These are phyloP conservation scores for Penaeus japonicus DNA, from an alignment of 1,140 invertebrate genomes.

Conservation along the genomic window DNA sequence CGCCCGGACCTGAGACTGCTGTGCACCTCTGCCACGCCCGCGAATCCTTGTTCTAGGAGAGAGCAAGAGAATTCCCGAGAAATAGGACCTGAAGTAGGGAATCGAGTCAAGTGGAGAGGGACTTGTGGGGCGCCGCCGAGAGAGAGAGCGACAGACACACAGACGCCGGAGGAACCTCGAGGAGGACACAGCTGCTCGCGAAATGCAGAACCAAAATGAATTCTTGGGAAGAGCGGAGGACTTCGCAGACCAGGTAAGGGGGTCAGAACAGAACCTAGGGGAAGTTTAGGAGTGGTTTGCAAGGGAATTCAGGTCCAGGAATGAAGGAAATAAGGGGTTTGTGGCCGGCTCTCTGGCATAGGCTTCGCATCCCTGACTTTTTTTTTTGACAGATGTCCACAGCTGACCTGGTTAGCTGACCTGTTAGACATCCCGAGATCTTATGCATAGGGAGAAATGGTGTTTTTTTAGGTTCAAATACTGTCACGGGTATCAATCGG, in stretches of 20 bases:
- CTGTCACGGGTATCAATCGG: too few relatives aligned
- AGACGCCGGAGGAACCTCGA: too few relatives aligned
- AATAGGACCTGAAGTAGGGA: too few relatives aligned
- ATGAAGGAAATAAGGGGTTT: background rate
- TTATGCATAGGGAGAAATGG: too few relatives aligned
- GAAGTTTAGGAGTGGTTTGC: background rate
- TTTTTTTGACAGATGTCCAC: constrained; percentile 6
- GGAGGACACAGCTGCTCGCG: background rate
- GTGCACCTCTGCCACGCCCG: too few relatives aligned
- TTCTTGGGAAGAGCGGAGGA: constrained; percentile 91
- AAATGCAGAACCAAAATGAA: constrained; percentile 86
- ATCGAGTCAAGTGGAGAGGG: too few relatives aligned
- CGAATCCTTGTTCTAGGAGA: too few relatives aligned
- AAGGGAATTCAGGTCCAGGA: background rate
- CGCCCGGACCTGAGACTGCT: too few relatives aligned
- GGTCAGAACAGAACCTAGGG: constrained; percentile 28
- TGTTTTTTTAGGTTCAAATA: too few relatives aligned
- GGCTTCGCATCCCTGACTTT: background rate
- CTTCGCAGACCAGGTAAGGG: constrained; percentile 89
- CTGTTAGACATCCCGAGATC: background rate
- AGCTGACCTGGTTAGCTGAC: background rate
- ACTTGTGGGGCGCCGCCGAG: too few relatives aligned
- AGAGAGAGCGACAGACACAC: too few relatives aligned
- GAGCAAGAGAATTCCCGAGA: too few relatives aligned
- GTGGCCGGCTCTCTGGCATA: background rate